phyloP scores from a whole-genome alignment of 2,113 vertebrate genomes.

The Felis chaus region DNA sequence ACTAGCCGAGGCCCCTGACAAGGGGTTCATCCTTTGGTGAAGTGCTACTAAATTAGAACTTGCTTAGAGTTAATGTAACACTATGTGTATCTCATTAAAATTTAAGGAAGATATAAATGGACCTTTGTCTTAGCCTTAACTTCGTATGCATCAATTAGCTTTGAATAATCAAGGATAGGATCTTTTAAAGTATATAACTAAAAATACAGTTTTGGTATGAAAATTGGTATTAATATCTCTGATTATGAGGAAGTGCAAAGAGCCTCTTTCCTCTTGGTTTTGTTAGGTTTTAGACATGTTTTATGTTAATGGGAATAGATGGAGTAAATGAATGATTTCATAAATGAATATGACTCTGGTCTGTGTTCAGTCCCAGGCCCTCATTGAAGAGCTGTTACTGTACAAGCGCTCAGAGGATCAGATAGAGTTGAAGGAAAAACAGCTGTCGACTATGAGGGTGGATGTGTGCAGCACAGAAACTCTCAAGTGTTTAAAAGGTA shows the following conservation, averaged over 20 bases:
- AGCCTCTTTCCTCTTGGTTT: neutral
- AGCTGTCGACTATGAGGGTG: conserved; percentile 92
- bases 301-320: neutral
- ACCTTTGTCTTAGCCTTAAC: conserved; percentile 26
- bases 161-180: neutral
- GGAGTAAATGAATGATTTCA: neutral
- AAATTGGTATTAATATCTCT: neutral
- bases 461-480: conserved; percentile 97
- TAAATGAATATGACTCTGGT: conserved; percentile 22
- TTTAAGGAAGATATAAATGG: neutral
- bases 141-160: neutral
- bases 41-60: conserved; percentile 28
- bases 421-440: conserved; percentile 95
- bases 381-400: conserved; percentile 91
- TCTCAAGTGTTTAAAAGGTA: conserved; percentile 97
- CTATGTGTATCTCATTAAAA: conserved; percentile 17
- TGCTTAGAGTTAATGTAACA: neutral
- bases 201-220: conserved; percentile 6
- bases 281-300: neutral
- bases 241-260: neutral
- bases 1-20: neutral
- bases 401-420: conserved; percentile 92
- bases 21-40: neutral
- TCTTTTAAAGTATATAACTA: neutral
- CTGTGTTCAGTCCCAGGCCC: conserved; percentile 89